Evolutionary conservation across 2,113 vertebrate genomes (phyloP).

Genomic region (Neolamprologus sp.): DNA sequence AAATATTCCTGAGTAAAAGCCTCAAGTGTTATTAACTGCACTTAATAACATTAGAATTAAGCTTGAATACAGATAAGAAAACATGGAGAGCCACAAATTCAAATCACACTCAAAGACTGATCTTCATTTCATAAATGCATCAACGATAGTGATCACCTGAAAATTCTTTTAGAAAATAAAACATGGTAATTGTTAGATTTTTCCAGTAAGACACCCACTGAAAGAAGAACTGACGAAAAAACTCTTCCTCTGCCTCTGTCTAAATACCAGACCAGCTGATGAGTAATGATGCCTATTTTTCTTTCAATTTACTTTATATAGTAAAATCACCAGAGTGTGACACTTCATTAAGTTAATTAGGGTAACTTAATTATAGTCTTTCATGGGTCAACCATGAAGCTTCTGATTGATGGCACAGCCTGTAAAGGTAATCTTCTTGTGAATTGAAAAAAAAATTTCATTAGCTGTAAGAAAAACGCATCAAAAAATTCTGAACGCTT

Average conservation of each 20-base stretch:
- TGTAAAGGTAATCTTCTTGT: constrained; percentile 79
- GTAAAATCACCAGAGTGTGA: constrained; percentile 77
- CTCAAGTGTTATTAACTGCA: neutral
- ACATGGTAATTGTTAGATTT: constrained; percentile 1
- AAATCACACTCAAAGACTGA: neutral
- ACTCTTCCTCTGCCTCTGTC: neutral
- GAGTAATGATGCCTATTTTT: constrained; percentile 80
- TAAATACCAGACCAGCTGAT: constrained; percentile 67
- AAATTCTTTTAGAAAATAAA: constrained; percentile 13
- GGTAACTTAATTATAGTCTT: constrained; percentile 84
- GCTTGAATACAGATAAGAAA: neutral
- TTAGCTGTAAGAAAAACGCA: neutral
- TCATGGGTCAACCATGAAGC: constrained; percentile 79
- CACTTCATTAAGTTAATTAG: constrained; percentile 89
- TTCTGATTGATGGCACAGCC: constrained; percentile 77
- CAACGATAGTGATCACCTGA: neutral
- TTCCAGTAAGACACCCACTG: neutral
- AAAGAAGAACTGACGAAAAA: neutral
- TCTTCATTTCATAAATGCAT: constrained; percentile 8
- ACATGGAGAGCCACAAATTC: neutral
- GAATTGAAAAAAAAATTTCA: constrained; percentile 59
- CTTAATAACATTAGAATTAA: neutral
- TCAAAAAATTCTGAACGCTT: neutral
- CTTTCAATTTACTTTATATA: constrained; percentile 79
- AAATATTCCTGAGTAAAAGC: neutral